Evolutionary conservation across 2,113 vertebrate species (phyloP).

Genomic region (Seriola rivoliana): DNA sequence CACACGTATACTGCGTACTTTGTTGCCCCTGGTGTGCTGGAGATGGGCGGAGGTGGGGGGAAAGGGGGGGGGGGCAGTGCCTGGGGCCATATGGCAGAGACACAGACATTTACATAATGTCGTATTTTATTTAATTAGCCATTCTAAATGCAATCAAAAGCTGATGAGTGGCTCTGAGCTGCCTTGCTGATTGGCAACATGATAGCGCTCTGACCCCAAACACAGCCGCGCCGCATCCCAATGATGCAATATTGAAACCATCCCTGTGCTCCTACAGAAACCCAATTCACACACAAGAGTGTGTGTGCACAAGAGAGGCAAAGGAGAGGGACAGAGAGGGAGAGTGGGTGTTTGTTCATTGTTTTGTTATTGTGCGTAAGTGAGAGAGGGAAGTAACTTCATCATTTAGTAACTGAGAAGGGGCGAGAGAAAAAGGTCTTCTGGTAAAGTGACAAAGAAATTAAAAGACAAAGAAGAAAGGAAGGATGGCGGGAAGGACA

Average conservation of each 20-base stretch:
- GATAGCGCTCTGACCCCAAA: constrained; percentile 80
- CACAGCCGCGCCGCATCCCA: constrained; percentile 67
- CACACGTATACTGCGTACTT: constrained; percentile 5
- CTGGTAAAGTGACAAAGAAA: constrained; percentile 38
- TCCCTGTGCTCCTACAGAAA: constrained; percentile 49
- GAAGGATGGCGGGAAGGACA: neutral
- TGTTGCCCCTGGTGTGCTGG: constrained; percentile 67
- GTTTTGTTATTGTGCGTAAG: constrained; percentile 24
- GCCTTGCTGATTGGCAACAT: constrained; percentile 81
- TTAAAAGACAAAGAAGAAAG: neutral
- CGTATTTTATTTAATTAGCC: constrained; percentile 86
- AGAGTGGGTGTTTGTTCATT: constrained; percentile 44
- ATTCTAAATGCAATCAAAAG: constrained; percentile 85
- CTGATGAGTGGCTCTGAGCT: constrained; percentile 77
- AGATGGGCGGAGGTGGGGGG: constrained; percentile 37
- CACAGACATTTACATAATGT: constrained; percentile 85
- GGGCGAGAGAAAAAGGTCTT: constrained; percentile 5
- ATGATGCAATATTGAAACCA: constrained; percentile 72
- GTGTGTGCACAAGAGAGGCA: constrained; percentile 5
- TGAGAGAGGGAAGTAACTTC: constrained; percentile 43
- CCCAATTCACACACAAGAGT: constrained; percentile 43
- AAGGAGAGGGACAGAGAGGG: neutral
- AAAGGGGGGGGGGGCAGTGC: constrained; percentile 46
- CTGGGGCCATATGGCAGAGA: constrained; percentile 82
- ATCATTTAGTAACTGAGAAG: constrained; percentile 61